Evolutionary conservation across 1,140 invertebrate genomes (phyloP).

Genomic region (Zaprionus africanus): DNA sequence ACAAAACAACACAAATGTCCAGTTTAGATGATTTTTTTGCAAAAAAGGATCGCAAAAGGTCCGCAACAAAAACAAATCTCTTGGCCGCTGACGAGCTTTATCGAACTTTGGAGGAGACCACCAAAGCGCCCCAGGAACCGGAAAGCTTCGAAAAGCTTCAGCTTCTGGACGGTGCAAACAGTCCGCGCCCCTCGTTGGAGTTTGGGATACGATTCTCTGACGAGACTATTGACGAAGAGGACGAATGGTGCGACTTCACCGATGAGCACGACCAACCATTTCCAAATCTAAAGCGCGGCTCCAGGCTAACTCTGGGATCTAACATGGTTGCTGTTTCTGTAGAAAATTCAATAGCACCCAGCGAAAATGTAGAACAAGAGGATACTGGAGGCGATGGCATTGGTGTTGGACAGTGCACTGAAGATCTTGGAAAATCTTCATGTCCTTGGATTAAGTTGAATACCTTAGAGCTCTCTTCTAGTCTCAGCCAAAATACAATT

Average conservation of each 20-base stretch:
- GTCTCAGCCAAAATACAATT: background rate
- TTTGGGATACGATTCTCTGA: conserved; percentile 37
- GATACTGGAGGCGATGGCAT: conserved; percentile 61
- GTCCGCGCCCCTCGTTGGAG: conserved; percentile 25
- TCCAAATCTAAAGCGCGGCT: conserved; percentile 13
- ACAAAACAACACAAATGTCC: conserved; percentile 48
- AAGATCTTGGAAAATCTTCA: background rate
- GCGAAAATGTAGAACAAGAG: conserved; percentile 23
- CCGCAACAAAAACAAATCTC: conserved; percentile 60
- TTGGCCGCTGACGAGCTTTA: conserved; percentile 68
- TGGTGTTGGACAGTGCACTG: conserved; percentile 32
- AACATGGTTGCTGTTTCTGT: background rate
- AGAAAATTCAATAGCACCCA: conserved; percentile 5
- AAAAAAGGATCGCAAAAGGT: conserved; percentile 65
- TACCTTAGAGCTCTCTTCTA: background rate
- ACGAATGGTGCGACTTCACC: conserved; percentile 66
- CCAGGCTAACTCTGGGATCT: conserved; percentile 16
- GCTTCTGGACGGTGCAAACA: conserved; percentile 9
- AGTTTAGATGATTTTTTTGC: conserved; percentile 72
- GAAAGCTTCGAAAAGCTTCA: conserved; percentile 24
- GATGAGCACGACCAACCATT: conserved; percentile 60
- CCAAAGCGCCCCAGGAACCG: conserved; percentile 29
- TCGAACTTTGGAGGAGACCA: conserved; percentile 64
- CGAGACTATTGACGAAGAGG: conserved; percentile 41
- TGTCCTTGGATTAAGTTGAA: conserved; percentile 62